These are phyloP conservation scores for Cossypha dichroa DNA, from an alignment of 2,797 vertebrate species.

Conservation along the genomic window DNA sequence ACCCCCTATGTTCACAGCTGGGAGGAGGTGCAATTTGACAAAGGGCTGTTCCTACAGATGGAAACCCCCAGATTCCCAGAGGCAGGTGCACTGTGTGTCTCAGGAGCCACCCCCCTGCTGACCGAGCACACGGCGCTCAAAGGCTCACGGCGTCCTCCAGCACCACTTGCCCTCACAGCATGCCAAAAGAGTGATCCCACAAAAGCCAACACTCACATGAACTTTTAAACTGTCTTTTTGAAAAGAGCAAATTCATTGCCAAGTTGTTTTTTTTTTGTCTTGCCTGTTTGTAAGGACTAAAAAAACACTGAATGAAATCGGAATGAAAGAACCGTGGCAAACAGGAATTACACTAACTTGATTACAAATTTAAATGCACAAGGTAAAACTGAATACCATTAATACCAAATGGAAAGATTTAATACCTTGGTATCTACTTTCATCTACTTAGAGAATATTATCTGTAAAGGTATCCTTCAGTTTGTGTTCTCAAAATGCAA, in stretches of 20 bases:
- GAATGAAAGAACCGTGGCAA: background rate
- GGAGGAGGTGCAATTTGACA: background rate
- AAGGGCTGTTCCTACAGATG: background rate
- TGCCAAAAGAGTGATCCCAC: background rate
- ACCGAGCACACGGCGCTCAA: background rate
- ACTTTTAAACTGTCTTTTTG: conserved; percentile 1
- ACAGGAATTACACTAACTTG: background rate
- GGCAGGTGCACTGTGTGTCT: background rate
- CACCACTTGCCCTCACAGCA: background rate
- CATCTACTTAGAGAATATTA: background rate
- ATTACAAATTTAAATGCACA: background rate
- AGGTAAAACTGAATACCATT: background rate
- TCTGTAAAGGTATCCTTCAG: background rate
- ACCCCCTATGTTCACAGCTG: background rate
- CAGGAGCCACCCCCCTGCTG: background rate
- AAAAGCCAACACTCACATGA: conserved; percentile 10
- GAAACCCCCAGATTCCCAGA: background rate
- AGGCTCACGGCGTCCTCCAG: background rate
- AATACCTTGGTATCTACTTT: background rate
- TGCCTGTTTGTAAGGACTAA: background rate
- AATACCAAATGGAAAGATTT: background rate
- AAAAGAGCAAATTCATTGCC: background rate
- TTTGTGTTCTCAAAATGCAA: background rate
- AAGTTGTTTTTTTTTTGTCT: background rate
- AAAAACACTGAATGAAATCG: background rate